Base-by-base conservation (phyloP, 2,888 invertebrate genomes). In the Parasteatoda lunata region DNA sequence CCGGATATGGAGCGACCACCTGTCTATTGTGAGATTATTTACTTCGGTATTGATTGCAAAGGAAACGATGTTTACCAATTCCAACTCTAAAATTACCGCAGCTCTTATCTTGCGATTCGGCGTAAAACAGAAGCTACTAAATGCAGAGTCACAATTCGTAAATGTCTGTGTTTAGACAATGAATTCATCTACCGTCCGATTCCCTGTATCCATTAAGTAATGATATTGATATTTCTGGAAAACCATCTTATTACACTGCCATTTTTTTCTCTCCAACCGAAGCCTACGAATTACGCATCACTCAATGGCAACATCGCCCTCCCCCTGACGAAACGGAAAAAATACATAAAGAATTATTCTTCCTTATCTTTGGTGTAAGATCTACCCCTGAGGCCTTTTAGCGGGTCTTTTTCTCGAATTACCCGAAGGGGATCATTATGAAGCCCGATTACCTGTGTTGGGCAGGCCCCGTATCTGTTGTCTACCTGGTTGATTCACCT, bases 351-450 rank as follows among this genome's bases (percentile, higher is more conserved):
- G 15, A 15, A 68, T 68, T 65, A 45, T 72, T 72, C 47, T 5
- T 6, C 7, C 70, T 70, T 82, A 77, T 77, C 76, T 59, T 49
- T 49, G 47, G 68, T 78, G 69, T 13, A 15, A 4, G 52, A 83
- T 83, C 83, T 83, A 64, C 66, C 77, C 77, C 77, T 65, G 47
- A 49, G 83, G 77, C 77, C 70, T 54, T 70, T 71, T 71, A 49
- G 69, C 69, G 54, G 82, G 54, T 48, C 68, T n/a, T 59, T 59
- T 48, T 66, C 73, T 76, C 64, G 76, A 76, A 70, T 82, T 82
- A 75, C 82, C 82, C 77, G 82, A 59, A 71, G 77, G 71, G 70
- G 45, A 52, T 83, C 83, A 83, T 83, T 82, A 82, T 54, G 59
- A 30, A 13, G 48, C n/a, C 64, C 66, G 75, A 75, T 82, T 77